These are phyloP conservation scores for Drosophila murphyi DNA, from an alignment of 1,140 invertebrate species.

Conservation along the genomic window DNA sequence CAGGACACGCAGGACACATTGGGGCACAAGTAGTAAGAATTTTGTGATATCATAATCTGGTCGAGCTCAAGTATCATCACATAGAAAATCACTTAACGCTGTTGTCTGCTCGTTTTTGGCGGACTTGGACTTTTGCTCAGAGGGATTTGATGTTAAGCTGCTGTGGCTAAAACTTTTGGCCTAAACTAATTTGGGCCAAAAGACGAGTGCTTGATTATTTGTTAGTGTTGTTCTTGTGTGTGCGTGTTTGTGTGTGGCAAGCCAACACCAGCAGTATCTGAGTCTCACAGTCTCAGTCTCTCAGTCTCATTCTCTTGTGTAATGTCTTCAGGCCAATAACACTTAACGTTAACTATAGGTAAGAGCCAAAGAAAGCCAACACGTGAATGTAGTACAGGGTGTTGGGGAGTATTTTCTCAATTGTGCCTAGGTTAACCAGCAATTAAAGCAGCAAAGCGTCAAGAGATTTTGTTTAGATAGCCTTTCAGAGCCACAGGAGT, in stretches of 20 bases:
- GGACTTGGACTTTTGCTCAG: conserved; percentile 15
- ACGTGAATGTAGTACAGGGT: background rate
- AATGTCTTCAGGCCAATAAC: conserved; percentile 71
- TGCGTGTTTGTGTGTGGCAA: background rate
- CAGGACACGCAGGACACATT: conserved; percentile 7
- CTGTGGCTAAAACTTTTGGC: conserved; percentile 80
- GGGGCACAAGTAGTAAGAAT: conserved; percentile 20
- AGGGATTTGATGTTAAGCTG: conserved; percentile 80
- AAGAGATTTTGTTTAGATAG: conserved; percentile 56
- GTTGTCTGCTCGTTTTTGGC: conserved; percentile 46
- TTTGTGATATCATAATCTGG: conserved; percentile 81
- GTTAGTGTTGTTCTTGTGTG: conserved; percentile 34
- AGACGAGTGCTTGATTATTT: conserved; percentile 75
- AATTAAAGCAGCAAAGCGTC: conserved; percentile 29
- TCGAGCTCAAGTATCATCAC: conserved; percentile 80
- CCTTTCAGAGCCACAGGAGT: conserved; percentile 2
- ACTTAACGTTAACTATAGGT: conserved; percentile 66
- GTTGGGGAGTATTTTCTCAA: background rate
- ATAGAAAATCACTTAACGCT: conserved; percentile 82
- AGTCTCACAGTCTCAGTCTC: background rate
- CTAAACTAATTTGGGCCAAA: conserved; percentile 74
- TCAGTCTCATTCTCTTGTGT: conserved; percentile 21
- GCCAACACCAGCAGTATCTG: background rate
- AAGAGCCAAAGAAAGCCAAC: conserved; percentile 21
- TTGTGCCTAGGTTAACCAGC: conserved; percentile 22